Percentiles rank a stretch among this genome's conserved stretches.
Conservation (phyloP, 2,113 vertebrate genomes). For the Calidris pygmaea region DNA sequence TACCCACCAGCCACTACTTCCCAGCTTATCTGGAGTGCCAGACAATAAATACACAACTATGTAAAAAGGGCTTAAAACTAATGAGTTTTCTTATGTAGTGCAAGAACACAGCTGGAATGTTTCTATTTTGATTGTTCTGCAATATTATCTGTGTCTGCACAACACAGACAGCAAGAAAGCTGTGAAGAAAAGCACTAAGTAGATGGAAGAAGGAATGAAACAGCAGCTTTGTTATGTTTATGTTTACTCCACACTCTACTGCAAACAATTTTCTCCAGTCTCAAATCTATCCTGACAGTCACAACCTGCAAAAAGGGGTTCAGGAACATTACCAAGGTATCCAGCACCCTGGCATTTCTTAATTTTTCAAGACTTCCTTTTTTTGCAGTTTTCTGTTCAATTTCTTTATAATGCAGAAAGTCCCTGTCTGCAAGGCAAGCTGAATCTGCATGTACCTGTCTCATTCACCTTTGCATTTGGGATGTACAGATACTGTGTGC, state of each 20-base stretch:
- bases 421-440: background rate
- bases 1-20: background rate
- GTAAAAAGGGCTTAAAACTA: background rate
- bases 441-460: background rate
- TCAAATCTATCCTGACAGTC: background rate
- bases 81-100: background rate
- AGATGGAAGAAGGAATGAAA: background rate
- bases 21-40: background rate
- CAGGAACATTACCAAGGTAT: background rate
- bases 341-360: background rate
- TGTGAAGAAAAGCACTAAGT: background rate
- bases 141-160: background rate
- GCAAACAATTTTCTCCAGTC: background rate
- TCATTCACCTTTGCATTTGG: background rate
- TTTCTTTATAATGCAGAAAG: background rate
- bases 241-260: background rate
- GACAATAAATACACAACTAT: background rate
- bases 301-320: background rate
- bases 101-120: background rate
- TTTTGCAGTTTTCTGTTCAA: background rate
- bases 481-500: accelerated
- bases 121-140: background rate
- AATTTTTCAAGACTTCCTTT: background rate
- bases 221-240: background rate
- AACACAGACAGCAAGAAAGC: background rate